A percentile compares a stretch with the other conserved stretches of the same genome.
Evolutionary conservation across 2,113 vertebrate genomes (phyloP).

Genomic region (Seriola aureovittata): DNA sequence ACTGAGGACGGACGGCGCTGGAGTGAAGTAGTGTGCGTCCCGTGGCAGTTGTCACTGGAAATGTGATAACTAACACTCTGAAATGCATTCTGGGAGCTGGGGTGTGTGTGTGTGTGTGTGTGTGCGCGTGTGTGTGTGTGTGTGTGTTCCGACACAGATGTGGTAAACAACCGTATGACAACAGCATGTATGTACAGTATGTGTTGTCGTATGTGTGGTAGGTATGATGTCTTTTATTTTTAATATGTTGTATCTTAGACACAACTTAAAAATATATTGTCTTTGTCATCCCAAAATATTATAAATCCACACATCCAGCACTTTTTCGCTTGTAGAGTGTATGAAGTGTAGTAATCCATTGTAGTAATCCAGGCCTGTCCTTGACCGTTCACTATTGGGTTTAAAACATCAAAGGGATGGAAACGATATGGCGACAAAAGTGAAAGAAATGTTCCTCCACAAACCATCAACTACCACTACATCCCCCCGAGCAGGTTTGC

Average conservation of each 20-base stretch:
- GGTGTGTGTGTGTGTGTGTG: neutral
- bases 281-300: constrained; percentile 35
- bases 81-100: constrained; percentile 40
- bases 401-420: constrained; percentile 79
- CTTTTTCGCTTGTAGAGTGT: constrained; percentile 36
- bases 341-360: constrained; percentile 71
- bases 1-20: constrained; percentile 61
- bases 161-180: constrained; percentile 33
- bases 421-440: constrained; percentile 75
- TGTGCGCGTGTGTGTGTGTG: too few species aligned
- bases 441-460: constrained; percentile 64
- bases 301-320: constrained; percentile 32
- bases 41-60: constrained; percentile 67
- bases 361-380: constrained; percentile 71
- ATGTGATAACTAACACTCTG: constrained; percentile 45
- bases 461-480: constrained; percentile 54
- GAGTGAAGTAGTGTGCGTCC: constrained; percentile 59
- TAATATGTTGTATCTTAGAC: neutral
- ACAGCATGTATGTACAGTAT: neutral
- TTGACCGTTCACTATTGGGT: constrained; percentile 70
- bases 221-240: neutral
- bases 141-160: constrained; percentile 15
- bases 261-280: constrained; percentile 23
- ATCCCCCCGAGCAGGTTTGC: constrained; percentile 59
- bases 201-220: neutral